phyloP scores from a whole-genome alignment of 2,113 vertebrate species.

The Rhinolophus sinicus region DNA sequence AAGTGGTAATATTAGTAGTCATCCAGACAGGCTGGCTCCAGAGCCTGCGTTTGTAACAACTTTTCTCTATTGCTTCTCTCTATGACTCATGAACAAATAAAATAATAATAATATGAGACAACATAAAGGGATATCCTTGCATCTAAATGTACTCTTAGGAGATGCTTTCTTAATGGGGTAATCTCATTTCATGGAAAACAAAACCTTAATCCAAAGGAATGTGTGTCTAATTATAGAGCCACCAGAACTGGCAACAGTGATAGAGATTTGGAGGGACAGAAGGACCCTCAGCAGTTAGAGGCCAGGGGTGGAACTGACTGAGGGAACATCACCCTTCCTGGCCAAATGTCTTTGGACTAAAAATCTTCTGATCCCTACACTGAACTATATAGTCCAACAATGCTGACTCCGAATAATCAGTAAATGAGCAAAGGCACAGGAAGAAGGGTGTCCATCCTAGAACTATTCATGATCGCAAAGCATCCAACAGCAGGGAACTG shows the following conservation, averaged over 20 bases:
- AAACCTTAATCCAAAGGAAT: neutral
- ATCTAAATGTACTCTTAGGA: neutral
- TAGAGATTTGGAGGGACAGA: neutral
- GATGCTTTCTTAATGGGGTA: neutral
- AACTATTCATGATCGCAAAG: neutral
- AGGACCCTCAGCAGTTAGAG: neutral
- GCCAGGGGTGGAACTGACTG: neutral
- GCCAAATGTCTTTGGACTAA: neutral
- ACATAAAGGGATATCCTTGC: neutral
- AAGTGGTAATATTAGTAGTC: neutral
- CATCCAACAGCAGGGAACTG: neutral
- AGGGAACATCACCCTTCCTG: neutral
- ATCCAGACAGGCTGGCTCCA: neutral
- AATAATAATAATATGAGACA: neutral
- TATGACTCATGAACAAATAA: conserved; percentile 31
- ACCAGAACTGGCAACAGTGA: neutral
- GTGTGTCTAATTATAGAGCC: neutral
- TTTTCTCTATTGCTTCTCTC: neutral
- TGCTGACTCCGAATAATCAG: neutral
- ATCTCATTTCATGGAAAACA: neutral
- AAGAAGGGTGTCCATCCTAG: neutral
- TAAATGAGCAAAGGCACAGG: neutral
- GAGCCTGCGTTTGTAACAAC: neutral
- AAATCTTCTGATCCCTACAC: neutral
- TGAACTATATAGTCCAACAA: neutral